phyloP scores from a whole-genome alignment of 2,797 vertebrate species.

The Lates japonicus region DNA sequence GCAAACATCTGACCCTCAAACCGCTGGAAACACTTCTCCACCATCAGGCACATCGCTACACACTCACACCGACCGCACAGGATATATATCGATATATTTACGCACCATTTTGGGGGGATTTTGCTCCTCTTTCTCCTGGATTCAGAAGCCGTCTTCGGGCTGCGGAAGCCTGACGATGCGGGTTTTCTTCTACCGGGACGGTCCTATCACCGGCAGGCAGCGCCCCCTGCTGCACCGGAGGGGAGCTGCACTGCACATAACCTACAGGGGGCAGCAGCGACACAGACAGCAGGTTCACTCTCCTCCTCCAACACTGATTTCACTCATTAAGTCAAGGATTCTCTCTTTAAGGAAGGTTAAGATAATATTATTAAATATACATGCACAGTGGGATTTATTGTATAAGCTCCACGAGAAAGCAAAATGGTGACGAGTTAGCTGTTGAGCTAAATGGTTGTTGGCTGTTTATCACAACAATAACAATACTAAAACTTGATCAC shows the following conservation, averaged over 20 bases:
- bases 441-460: background rate
- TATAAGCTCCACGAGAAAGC: background rate
- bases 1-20: slow-evolving; percentile 56
- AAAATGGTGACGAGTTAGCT: background rate
- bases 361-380: background rate
- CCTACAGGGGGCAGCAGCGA: slow-evolving; percentile 68
- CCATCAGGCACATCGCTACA: fast-evolving
- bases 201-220: fast-evolving
- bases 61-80: fast-evolving
- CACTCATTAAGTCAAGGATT: background rate
- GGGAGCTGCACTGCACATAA: fast-evolving
- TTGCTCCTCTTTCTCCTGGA: background rate
- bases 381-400: background rate
- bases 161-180: slow-evolving; percentile 32
- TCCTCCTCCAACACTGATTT: background rate
- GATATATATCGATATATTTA: background rate
- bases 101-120: slow-evolving; percentile 71
- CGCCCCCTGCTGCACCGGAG: slow-evolving; percentile 65
- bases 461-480: background rate
- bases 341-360: too few relatives aligned
- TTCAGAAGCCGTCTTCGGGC: fast-evolving
- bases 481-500: background rate
- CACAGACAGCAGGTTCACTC: background rate
- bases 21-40: fast-evolving
- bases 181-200: fast-evolving